Conservation (phyloP, 2,797 vertebrate species). For the Propithecus perrieri region DNA sequence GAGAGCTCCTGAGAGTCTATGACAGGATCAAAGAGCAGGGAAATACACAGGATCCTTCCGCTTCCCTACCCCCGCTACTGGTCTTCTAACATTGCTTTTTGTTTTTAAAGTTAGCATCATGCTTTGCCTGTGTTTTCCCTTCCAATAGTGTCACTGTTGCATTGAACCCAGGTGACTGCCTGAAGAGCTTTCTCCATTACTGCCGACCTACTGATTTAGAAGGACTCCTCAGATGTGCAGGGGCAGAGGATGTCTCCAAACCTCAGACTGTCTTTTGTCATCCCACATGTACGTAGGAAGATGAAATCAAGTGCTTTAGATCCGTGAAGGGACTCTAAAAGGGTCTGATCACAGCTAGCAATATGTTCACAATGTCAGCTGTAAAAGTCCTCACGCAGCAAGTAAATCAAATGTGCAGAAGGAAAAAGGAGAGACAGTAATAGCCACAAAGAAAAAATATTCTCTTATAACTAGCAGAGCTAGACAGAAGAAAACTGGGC, state of each 20-base stretch:
- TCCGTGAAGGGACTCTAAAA: background rate
- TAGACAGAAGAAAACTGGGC: background rate
- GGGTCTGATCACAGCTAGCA: background rate
- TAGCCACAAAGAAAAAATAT: background rate
- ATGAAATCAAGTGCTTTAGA: background rate
- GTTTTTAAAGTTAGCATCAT: background rate
- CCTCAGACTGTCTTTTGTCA: background rate
- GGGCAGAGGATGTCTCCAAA: background rate
- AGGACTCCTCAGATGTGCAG: background rate
- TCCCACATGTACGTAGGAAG: background rate
- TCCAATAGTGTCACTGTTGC: background rate
- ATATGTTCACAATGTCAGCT: background rate
- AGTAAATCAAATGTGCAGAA: background rate
- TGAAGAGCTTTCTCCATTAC: background rate
- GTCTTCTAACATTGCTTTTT: background rate
- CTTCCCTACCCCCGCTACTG: accelerated
- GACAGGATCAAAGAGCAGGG: background rate
- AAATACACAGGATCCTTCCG: background rate
- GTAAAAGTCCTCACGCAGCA: background rate
- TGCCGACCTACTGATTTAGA: background rate
- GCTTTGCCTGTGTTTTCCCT: background rate
- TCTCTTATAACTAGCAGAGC: background rate
- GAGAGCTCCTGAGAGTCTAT: background rate
- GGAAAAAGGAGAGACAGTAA: background rate
- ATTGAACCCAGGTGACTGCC: background rate